A percentile compares a stretch with the other conserved stretches of the same genome.
Evolutionary conservation across 2,888 invertebrate species (phyloP).

Genomic region (Cephus sareptanus): DNA sequence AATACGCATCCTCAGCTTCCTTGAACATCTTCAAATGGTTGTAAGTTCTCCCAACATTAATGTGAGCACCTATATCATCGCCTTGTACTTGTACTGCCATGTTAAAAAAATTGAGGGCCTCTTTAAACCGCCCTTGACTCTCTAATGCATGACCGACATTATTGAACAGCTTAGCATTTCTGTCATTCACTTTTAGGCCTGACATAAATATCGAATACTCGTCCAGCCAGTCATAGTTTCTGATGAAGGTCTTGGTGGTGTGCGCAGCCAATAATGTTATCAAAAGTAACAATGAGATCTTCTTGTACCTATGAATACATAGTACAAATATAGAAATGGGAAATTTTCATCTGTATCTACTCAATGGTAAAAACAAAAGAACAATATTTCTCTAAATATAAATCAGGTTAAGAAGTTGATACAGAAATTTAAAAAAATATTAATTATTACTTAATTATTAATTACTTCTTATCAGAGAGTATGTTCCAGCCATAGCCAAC

Average conservation of each 20-base stretch:
- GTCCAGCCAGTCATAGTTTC: slow-evolving; percentile 94
- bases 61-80: slow-evolving; percentile 96
- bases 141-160: slow-evolving; percentile 97
- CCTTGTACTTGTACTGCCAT: slow-evolving; percentile 93
- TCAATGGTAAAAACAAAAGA: neutral
- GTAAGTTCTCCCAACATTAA: slow-evolving; percentile 95
- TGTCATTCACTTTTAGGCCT: slow-evolving; percentile 85
- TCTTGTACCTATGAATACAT: slow-evolving; percentile 65
- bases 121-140: slow-evolving; percentile 74
- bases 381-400: neutral
- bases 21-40: slow-evolving; percentile 89
- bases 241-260: slow-evolving; percentile 84
- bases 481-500: slow-evolving; percentile 88
- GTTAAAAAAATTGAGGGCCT: slow-evolving; percentile 91
- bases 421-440: neutral
- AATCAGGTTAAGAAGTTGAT: neutral
- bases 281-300: slow-evolving; percentile 76
- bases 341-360: neutral
- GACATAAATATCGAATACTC: slow-evolving; percentile 96
- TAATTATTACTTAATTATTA: slow-evolving; percentile 2
- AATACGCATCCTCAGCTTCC: slow-evolving; percentile 93
- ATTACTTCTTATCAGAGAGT: slow-evolving; percentile 72
- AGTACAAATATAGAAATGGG: neutral
- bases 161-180: slow-evolving; percentile 96
- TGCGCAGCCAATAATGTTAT: slow-evolving; percentile 79